Percentiles rank a stretch among this genome's conserved stretches.
These are phyloP conservation scores for Manis javanica DNA, from an alignment of 2,797 vertebrate species.

Conservation along the genomic window DNA sequence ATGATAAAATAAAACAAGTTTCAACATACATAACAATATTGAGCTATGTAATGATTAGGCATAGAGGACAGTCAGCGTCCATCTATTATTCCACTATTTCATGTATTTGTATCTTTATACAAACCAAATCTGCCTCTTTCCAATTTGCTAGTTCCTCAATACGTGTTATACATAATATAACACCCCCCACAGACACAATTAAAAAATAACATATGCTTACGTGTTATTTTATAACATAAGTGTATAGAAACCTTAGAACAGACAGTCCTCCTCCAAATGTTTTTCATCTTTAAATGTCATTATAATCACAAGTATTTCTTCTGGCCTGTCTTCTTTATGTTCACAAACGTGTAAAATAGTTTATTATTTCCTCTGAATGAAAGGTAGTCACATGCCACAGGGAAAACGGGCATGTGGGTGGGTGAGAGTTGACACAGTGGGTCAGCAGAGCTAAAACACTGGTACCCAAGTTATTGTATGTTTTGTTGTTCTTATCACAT, in stretches of 20 bases:
- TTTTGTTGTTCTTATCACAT: neutral
- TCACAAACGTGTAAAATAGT: constrained; percentile 9
- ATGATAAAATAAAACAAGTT: constrained; percentile 1
- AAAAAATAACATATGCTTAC: neutral
- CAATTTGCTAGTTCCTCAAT: neutral
- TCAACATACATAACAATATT: neutral
- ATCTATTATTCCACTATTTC: neutral
- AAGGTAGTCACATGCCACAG: neutral
- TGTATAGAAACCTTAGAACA: neutral
- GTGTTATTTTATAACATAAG: too few species aligned
- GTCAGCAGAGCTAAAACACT: neutral
- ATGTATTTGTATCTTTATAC: neutral
- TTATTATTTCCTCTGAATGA: neutral
- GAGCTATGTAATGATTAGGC: neutral
- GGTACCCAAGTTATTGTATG: neutral
- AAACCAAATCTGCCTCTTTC: neutral
- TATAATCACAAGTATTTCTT: neutral
- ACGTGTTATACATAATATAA: neutral
- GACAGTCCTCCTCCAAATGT: neutral
- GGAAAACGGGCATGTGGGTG: neutral
- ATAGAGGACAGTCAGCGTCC: neutral
- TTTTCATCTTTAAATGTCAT: neutral
- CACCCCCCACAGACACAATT: neutral
- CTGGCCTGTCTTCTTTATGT: neutral
- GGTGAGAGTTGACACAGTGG: neutral